These are phyloP conservation scores for Caerostris darwini DNA, from an alignment of 1,140 invertebrate genomes.

Conservation along the genomic window DNA sequence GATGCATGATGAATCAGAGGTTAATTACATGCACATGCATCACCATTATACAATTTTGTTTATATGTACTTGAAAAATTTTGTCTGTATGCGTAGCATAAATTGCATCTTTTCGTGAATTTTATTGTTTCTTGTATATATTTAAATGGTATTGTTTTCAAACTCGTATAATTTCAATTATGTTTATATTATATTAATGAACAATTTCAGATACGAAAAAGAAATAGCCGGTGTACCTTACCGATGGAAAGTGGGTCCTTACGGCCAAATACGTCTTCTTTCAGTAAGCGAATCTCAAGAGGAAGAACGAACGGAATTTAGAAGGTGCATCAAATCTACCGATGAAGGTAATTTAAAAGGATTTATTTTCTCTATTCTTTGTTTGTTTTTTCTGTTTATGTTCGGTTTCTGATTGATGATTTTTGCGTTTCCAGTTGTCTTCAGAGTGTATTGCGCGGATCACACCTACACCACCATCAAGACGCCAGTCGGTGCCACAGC, in stretches of 20 bases:
- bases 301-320: constrained; percentile 77
- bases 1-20: too few species aligned
- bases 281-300: constrained; percentile 77
- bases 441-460: constrained; percentile 92
- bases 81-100: too few species aligned
- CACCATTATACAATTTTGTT: too few species aligned
- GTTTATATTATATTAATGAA: too few species aligned
- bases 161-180: too few species aligned
- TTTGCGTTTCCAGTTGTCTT: constrained; percentile 88
- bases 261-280: constrained; percentile 79
- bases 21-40: too few species aligned
- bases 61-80: too few species aligned
- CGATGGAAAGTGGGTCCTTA: constrained; percentile 79
- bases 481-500: constrained; percentile 88
- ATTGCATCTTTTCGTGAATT: too few species aligned
- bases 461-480: constrained; percentile 91
- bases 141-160: too few species aligned
- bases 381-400: background rate
- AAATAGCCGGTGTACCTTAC: constrained; percentile 75
- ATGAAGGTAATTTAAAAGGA: constrained; percentile 80
- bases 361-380: background rate
- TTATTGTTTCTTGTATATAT: too few species aligned
- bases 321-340: constrained; percentile 80
- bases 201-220: constrained; percentile 70
- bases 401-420: background rate